Evolutionary conservation across 2,113 vertebrate genomes (phyloP).

Genomic region (Sinocyclocheilus anophthalmus): DNA sequence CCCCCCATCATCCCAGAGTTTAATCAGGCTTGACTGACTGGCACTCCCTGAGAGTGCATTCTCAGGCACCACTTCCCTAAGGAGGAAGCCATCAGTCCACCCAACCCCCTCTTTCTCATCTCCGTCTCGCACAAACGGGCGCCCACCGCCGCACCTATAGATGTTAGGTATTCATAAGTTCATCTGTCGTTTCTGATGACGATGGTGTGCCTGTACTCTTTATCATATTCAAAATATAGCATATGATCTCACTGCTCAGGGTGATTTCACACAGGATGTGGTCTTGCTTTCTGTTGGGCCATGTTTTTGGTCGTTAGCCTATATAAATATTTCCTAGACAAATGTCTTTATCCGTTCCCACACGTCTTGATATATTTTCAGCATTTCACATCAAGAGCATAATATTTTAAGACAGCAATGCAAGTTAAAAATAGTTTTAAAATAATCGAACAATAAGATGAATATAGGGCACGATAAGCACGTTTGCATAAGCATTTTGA

Average conservation of each 20-base stretch:
- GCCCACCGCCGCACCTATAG: background rate
- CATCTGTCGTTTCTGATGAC: constrained; percentile 27
- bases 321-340: background rate
- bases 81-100: constrained; percentile 43
- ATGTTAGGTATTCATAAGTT: constrained; percentile 44
- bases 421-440: background rate
- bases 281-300: background rate
- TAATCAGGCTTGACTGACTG: constrained; percentile 58
- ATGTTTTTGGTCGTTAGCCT: background rate
- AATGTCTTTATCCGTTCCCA: background rate
- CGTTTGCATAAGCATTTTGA: background rate
- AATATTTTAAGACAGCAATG: background rate
- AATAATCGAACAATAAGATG: background rate
- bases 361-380: background rate
- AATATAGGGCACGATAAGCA: background rate
- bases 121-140: background rate
- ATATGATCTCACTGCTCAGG: background rate
- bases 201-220: constrained; percentile 8
- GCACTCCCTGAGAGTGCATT: constrained; percentile 50
- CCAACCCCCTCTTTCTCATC: constrained; percentile 26
- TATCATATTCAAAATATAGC: constrained; percentile 13
- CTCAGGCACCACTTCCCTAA: constrained; percentile 45
- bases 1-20: constrained; percentile 44
- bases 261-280: background rate
- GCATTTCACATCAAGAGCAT: background rate